Evolutionary conservation across 2,113 vertebrate species (phyloP).

Genomic region (Pandion haliaetus): DNA sequence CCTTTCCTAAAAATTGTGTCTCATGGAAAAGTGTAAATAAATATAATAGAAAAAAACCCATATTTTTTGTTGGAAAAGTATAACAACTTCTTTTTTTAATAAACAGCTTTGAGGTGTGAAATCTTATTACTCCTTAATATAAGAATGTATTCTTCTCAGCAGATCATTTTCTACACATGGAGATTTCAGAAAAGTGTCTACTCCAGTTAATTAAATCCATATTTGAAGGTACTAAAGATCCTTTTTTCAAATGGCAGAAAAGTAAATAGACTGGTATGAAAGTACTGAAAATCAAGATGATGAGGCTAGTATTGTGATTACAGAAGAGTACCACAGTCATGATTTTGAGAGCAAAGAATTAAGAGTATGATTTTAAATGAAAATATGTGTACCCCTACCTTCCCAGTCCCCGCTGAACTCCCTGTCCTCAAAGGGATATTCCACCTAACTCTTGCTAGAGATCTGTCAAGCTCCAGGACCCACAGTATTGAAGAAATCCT

Average conservation of each 20-base stretch:
- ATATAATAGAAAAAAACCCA: not conserved
- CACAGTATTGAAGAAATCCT: not conserved
- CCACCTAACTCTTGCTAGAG: not conserved
- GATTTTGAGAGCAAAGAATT: not conserved
- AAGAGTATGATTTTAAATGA: not conserved
- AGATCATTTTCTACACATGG: not conserved
- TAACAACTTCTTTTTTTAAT: not conserved
- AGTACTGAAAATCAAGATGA: not conserved
- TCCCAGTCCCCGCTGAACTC: not conserved
- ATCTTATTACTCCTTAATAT: not conserved
- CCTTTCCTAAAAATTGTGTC: not conserved
- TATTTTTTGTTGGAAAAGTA: not conserved
- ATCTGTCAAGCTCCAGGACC: not conserved
- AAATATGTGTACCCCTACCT: not conserved
- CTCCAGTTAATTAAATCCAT: not conserved
- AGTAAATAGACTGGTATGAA: not conserved
- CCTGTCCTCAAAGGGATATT: not conserved
- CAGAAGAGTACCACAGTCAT: not conserved
- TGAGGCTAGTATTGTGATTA: not conserved
- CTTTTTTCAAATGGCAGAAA: not conserved
- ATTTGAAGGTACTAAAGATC: not conserved
- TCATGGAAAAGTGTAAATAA: not conserved
- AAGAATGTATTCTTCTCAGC: not conserved
- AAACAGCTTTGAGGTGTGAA: not conserved
- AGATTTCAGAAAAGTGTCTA: not conserved